Evolutionary conservation across 1,140 invertebrate species (phyloP), one percentile per base, ranked within the genome.

Genomic region (Zaprionus capensis): DNA sequence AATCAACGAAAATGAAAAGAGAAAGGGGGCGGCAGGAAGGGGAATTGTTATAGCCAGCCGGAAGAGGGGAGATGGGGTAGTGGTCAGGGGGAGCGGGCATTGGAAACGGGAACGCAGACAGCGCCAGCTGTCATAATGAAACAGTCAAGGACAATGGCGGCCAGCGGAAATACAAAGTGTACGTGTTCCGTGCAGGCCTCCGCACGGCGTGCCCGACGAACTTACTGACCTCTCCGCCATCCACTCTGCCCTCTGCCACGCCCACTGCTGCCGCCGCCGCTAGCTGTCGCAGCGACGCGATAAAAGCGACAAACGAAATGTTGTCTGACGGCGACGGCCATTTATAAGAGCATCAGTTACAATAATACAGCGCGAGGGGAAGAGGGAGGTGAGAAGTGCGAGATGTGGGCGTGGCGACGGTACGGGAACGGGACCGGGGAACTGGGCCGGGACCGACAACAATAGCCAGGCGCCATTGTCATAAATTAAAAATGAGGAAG

Each of bases 401-500:
- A 56, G 53, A 56, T 31, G 61, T 63, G 75, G 78, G 78, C 75
- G 85, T 82, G 75, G 73, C 63, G 7, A 31, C 38, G 55, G 15
- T 5, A n/a, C 36, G 7, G 28, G 6, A 14, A 14, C 36, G 14
- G 38, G 4, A 14, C 38, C 14, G 6, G 5, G 38, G 38, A 9
- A 38, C 36, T 2, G 15, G 38, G 15, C 38, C 5, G 38, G 15
- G 38, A n/a, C 44, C 24, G 79, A 56, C 64, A 81, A 82, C 86
- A 90, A 91, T 71, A 76, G 80, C 80, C 80, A 71, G 55, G 66
- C 41, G 41, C 81, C 88, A 91, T 91, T 91, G 88, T 91, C 83
- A 88, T 91, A 91, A 91, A 91, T 91, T 91, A 91, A 91, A 91
- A 91, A 91, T 88, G 83, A 90, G 85, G 86, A 90, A 90, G 85